Base-by-base conservation (phyloP, 92 coral and sea anemone species). In the Paramuricea clavata region DNA sequence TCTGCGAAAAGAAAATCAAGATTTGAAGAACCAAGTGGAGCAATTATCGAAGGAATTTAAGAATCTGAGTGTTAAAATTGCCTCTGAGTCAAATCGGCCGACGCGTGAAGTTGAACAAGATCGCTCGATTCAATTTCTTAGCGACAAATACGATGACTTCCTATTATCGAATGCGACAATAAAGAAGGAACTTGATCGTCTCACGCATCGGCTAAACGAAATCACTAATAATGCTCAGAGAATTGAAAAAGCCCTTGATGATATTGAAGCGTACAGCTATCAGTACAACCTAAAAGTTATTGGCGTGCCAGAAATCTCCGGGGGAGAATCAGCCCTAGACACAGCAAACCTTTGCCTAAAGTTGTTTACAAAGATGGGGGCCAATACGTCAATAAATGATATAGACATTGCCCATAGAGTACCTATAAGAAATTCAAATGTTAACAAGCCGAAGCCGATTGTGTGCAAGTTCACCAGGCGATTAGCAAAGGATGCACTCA, bases 231-330 rank as follows among this genome's bases (percentile, higher is more conserved):
- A 83, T 47, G 69, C 81, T 25, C 61, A 87, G 19, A 78, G 43
- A 47, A 87, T 88, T n/a, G 44, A 60, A 74, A 83, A 89, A 65
- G 92, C 86, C 21, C 77, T 89, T n/a, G 92, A 89, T 35, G 88
- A 83, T 33, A 76, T 44, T 28, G 50, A 72, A 56, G 83, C 69
- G 50, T 76, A 89, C 85, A 89, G 92, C 88, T 89, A 89, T 72
- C 89, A 89, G 87, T 83, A 89, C 73, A 89, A 89, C 83, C 26
- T 89, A 41, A 89, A 76, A 76, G 83, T 89, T 68, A 36, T 89
- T 43, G 92, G 92, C 23, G 82, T 83, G 50, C 89, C 81, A 32
- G 88, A 89, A 79, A 49, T 49, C 25, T 62, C 42, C 77, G 78
- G 69, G 56, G 59, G 83, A 36, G 92, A 76, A 89, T 74, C 86